phyloP scores from a whole-genome alignment of 2,888 invertebrate genomes.

The Mylabris sibirica region DNA sequence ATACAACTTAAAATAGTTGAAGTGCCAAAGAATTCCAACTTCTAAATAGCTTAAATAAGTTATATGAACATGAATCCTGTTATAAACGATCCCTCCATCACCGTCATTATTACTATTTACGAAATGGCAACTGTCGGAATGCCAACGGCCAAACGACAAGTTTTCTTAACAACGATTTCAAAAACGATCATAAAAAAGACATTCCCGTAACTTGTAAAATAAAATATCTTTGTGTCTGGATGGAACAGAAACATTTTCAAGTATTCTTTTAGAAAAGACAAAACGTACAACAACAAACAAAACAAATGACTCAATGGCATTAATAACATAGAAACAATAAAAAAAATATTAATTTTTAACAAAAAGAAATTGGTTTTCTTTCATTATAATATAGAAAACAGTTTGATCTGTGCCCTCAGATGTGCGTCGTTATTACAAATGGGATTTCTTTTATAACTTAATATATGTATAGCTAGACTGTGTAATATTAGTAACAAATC shows the following conservation, averaged over 20 bases:
- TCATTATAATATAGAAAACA: background rate
- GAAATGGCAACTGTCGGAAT: constrained; percentile 12
- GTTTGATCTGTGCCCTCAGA: background rate
- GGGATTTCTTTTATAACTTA: constrained; percentile 3
- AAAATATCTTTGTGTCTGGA: constrained; percentile 7
- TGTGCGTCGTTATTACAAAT: constrained; percentile 8
- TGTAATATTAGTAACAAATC: constrained; percentile 22
- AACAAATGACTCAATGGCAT: background rate
- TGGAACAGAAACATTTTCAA: background rate
- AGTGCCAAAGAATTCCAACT: constrained; percentile 8
- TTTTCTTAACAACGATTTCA: constrained; percentile 1
- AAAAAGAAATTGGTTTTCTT: background rate
- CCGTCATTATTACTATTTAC: constrained; percentile 6
- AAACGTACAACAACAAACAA: background rate
- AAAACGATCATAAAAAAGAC: constrained; percentile 3
- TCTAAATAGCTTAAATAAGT: constrained; percentile 11
- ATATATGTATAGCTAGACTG: background rate
- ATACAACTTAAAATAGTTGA: constrained; percentile 1
- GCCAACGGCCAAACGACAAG: constrained; percentile 5
- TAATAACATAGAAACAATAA: background rate
- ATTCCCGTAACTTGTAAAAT: constrained; percentile 4
- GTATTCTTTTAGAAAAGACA: background rate
- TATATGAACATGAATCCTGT: constrained; percentile 5
- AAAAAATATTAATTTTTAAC: background rate
- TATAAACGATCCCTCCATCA: constrained; percentile 8